Evolutionary conservation across 2,888 invertebrate species (phyloP).

Genomic region (Orchesellides sinensis): DNA sequence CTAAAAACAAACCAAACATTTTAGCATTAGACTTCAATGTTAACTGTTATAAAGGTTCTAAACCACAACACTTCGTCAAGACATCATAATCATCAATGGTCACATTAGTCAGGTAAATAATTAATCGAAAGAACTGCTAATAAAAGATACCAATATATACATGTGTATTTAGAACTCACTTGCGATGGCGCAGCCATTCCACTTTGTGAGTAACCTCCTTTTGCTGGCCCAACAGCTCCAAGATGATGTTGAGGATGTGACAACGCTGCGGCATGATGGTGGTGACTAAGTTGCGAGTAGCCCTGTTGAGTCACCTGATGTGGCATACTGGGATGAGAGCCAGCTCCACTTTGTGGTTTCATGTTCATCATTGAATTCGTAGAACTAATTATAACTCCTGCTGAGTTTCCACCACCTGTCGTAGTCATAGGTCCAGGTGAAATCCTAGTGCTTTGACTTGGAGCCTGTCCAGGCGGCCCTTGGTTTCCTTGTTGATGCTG

Average conservation of each 20-base stretch:
- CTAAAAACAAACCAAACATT: slow-evolving; percentile 36
- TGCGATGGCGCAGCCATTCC: slow-evolving; percentile 64
- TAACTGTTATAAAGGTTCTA: too few relatives aligned
- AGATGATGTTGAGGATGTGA: slow-evolving; percentile 64
- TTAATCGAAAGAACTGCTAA: not conserved
- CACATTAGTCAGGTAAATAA: not conserved
- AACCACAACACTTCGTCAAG: too few relatives aligned
- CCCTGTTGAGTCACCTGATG: slow-evolving; percentile 69
- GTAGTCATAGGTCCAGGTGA: slow-evolving; percentile 70
- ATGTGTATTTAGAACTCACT: slow-evolving; percentile 36
- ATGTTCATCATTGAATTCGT: slow-evolving; percentile 62
- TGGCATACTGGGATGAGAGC: slow-evolving; percentile 62
- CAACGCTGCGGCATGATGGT: slow-evolving; percentile 54
- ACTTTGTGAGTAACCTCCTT: slow-evolving; percentile 69
- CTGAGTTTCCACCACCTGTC: slow-evolving; percentile 57
- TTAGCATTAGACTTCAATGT: not conserved
- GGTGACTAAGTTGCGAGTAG: slow-evolving; percentile 71
- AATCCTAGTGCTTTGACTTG: slow-evolving; percentile 65
- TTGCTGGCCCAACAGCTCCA: slow-evolving; percentile 68
- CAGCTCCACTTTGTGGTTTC: slow-evolving; percentile 55
- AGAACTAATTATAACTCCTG: slow-evolving; percentile 65
- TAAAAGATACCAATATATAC: too few relatives aligned
- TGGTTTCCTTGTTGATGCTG: slow-evolving; percentile 62
- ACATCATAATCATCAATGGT: not conserved
- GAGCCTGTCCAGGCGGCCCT: slow-evolving; percentile 57